phyloP scores from a whole-genome alignment of 2,888 invertebrate species.

The Hirtodrosophila confusa region DNA sequence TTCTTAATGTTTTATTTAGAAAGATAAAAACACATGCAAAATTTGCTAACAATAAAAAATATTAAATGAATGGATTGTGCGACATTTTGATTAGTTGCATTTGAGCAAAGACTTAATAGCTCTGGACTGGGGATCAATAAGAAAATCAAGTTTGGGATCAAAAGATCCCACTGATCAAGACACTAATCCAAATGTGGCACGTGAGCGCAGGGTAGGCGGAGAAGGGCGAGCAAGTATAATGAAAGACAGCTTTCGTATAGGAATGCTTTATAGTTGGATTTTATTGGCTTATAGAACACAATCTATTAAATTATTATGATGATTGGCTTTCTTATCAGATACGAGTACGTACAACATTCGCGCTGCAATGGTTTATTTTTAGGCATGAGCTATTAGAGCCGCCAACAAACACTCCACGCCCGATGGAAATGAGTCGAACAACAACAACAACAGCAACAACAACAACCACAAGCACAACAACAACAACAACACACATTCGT shows the following conservation, averaged over 20 bases:
- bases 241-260: slow-evolving; percentile 13
- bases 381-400: slow-evolving; percentile 66
- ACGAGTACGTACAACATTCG: slow-evolving; percentile 51
- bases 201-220: neutral
- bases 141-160: slow-evolving; percentile 26
- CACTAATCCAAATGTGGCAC: slow-evolving; percentile 15
- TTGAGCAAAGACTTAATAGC: neutral
- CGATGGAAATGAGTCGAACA: slow-evolving; percentile 26
- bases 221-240: too few relatives aligned
- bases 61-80: too few relatives aligned
- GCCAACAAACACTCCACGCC: slow-evolving; percentile 20
- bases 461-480: slow-evolving; percentile 15
- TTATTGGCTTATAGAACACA: slow-evolving; percentile 67
- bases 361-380: slow-evolving; percentile 68
- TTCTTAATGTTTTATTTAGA: too few relatives aligned
- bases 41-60: too few relatives aligned
- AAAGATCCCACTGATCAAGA: neutral
- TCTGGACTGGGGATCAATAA: slow-evolving; percentile 16
- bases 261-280: slow-evolving; percentile 33
- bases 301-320: slow-evolving; percentile 74
- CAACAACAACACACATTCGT: slow-evolving; percentile 8
- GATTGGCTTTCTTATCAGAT: slow-evolving; percentile 67
- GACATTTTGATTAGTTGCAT: too few relatives aligned
- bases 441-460: slow-evolving; percentile 7
- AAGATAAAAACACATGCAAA: too few relatives aligned